Base-by-base conservation (phyloP, 2,113 vertebrate genomes). In the Hippocampus abdominalis region DNA sequence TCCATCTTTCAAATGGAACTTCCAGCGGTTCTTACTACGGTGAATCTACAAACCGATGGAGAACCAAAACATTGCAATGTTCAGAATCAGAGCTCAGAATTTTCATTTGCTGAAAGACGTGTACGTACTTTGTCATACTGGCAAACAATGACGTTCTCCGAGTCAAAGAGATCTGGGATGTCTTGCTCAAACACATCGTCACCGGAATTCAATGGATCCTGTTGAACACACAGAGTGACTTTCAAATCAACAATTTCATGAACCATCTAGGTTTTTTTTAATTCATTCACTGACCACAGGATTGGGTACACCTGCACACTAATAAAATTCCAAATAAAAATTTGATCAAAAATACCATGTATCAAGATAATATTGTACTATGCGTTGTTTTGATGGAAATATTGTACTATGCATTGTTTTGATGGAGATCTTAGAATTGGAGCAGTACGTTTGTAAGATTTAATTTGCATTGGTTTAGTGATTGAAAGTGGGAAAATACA, bases 131-230 rank as follows among this genome's bases (percentile, higher is more conserved):
- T 99, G 79, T 98, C 97, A 68, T 97, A 99, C 81, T 98, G 97
- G 84, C 97, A 98, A 74, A 98, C 95, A 1, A 99, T 96, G 27
- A 98, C 93, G 42, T 98, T 98, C 79, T 98, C 94, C 0, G 95
- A 97, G 82, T 99, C 97, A 89, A 99, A 98, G 75, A 98, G 91
- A 86, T 98, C 97, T 6, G 95, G 92, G 74, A 92, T 91, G 74
- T 99, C 97, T 86, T 98, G 97, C 56, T 99, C 97, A 62, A 96
- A 95, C 75, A 97, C 94, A 59, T 98, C 97, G 77, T 99, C 97
- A 20, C 91, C 94, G 21, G 97, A 99, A 91, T 99, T 98, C 80
- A 98, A 86, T 66, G 97, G 95, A 79, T 98, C 96, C 97, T 98
- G 83, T 68, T 53, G 66, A 64, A 46, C 12, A 64, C 15, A 46